Conservation (phyloP, 1,140 invertebrate genomes). For the Drosophila watanabei region DNA sequence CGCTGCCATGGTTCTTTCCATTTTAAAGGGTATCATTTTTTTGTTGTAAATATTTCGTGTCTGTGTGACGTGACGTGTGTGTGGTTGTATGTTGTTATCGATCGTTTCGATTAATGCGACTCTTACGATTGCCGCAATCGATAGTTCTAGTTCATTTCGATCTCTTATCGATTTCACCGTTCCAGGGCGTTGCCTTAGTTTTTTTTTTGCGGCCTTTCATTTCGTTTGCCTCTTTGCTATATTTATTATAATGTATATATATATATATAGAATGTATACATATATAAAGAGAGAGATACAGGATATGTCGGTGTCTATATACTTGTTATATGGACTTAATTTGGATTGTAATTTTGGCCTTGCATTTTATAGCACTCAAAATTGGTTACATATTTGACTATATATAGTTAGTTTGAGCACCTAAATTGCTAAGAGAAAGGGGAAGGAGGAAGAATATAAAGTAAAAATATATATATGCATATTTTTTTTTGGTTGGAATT, state of each 20-base stretch:
- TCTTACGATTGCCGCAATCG: conserved; percentile 18
- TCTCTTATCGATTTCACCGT: conserved; percentile 19
- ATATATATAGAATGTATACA: conserved; percentile 19
- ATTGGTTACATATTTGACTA: conserved; percentile 76
- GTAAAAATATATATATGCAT: conserved; percentile 84
- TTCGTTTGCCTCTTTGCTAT: conserved; percentile 44
- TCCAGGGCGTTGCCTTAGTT: conserved; percentile 47
- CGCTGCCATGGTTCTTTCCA: conserved; percentile 5
- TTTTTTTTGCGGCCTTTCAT: conserved; percentile 19
- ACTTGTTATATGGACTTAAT: conserved; percentile 58
- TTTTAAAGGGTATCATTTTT: conserved; percentile 1
- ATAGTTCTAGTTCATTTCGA: conserved; percentile 21
- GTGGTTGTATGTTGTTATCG: conserved; percentile 33
- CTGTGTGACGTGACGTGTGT: conserved; percentile 32
- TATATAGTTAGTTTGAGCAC: conserved; percentile 78
- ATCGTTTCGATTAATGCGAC: conserved; percentile 22
- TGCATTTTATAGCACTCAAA: conserved; percentile 83
- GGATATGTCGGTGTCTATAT: conserved; percentile 46
- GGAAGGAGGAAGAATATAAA: conserved; percentile 84
- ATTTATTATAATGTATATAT: conserved; percentile 34
- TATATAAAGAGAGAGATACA: conserved; percentile 30
- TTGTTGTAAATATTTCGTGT: neutral
- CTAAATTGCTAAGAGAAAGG: conserved; percentile 85
- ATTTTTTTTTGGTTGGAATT: conserved; percentile 45
- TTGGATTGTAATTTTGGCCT: conserved; percentile 61